A percentile compares a stretch with the other conserved stretches of the same genome.
Conservation (phyloP, 1,140 invertebrate genomes). For the Helicoverpa zea region DNA sequence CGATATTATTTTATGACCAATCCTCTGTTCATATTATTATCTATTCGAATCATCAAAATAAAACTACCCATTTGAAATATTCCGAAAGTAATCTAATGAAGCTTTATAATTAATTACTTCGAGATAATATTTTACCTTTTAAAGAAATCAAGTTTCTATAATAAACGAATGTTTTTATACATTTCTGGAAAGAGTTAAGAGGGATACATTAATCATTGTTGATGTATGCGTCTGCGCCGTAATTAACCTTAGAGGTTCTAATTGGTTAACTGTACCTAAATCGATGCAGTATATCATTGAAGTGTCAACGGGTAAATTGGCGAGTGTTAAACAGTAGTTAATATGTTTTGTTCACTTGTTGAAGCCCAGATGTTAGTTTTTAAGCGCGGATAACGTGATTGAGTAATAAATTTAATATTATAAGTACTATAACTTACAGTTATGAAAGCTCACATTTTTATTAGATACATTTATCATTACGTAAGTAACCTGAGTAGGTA, state of each 20-base stretch:
- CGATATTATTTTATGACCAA: conserved; percentile 16
- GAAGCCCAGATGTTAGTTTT: not conserved
- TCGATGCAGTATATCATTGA: not conserved
- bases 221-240: conserved; percentile 27
- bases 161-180: conserved; percentile 36
- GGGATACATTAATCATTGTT: conserved; percentile 45
- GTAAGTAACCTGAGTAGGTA: not conserved
- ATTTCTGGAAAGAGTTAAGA: conserved; percentile 46
- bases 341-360: conserved; percentile 15
- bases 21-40: not conserved
- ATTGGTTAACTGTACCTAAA: conserved; percentile 35
- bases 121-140: conserved; percentile 49
- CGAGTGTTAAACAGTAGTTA: conserved; percentile 10
- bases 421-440: not conserved
- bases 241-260: conserved; percentile 40
- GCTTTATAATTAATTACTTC: conserved; percentile 41
- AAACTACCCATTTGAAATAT: not conserved
- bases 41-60: conserved; percentile 4
- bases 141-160: conserved; percentile 46
- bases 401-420: not conserved
- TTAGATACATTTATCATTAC: not conserved
- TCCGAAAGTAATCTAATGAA: not conserved
- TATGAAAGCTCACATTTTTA: not conserved
- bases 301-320: conserved; percentile 25
- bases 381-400: not conserved